phyloP scores from a whole-genome alignment of 2,113 vertebrate species.

The Bubo scandiacus region DNA sequence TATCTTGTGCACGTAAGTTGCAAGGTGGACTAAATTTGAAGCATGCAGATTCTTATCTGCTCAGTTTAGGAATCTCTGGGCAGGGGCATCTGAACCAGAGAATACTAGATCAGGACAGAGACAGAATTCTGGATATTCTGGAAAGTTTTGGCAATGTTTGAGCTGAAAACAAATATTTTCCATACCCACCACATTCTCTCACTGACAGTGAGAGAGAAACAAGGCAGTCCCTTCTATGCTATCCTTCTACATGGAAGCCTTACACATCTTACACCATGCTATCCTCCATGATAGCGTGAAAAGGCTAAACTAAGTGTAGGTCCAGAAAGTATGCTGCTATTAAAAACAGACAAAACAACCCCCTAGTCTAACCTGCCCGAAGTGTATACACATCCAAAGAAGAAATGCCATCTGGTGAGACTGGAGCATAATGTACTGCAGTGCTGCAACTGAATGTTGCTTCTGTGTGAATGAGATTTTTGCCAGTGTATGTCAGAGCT shows the following conservation, averaged over 20 bases:
- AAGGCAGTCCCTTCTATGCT: not conserved
- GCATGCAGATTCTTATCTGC: not conserved
- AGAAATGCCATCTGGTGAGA: slow-evolving; percentile 13
- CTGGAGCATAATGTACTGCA: not conserved
- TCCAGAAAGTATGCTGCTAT: not conserved
- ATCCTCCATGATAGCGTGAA: not conserved
- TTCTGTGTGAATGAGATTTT: slow-evolving; percentile 18
- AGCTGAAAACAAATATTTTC: not conserved
- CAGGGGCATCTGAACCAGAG: not conserved
- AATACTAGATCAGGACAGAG: not conserved
- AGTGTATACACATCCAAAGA: not conserved
- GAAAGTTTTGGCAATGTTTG: not conserved
- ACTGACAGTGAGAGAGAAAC: not conserved
- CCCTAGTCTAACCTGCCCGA: not conserved
- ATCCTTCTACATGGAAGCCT: not conserved
- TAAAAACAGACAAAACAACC: not conserved
- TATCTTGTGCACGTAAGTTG: not conserved
- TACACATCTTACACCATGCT: not conserved
- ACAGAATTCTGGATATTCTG: not conserved
- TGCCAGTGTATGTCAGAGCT: not conserved
- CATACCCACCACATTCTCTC: not conserved
- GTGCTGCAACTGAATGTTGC: not conserved
- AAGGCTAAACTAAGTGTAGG: not conserved
- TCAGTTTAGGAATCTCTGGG: not conserved
- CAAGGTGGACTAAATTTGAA: not conserved